A percentile compares a stretch with the other conserved stretches of the same genome.
Conservation (phyloP, 2,113 vertebrate genomes). For the Halichoerus grypus region DNA sequence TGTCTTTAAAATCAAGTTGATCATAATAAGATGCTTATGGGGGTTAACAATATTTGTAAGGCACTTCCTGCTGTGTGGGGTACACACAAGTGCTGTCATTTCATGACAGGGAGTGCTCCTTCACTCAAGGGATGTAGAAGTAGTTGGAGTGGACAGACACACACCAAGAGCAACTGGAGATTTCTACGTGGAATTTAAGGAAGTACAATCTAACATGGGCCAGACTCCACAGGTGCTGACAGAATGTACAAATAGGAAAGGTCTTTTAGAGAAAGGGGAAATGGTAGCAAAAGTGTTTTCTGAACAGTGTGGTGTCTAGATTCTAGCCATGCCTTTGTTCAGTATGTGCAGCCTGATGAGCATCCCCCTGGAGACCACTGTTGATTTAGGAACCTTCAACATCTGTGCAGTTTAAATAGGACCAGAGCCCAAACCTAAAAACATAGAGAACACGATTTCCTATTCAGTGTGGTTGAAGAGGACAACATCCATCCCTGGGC, state of each 20-base stretch:
- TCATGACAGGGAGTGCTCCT: neutral
- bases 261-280: neutral
- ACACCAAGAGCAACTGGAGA: neutral
- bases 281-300: neutral
- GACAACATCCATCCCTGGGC: neutral
- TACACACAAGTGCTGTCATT: neutral
- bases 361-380: slow-evolving; percentile 39
- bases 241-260: neutral
- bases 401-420: slow-evolving; percentile 55
- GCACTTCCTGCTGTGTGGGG: neutral
- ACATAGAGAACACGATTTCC: neutral
- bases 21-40: neutral
- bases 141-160: neutral
- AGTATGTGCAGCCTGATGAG: neutral
- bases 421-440: slow-evolving; percentile 14
- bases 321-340: slow-evolving; percentile 26
- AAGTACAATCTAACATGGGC: neutral
- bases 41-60: neutral
- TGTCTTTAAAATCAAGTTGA: neutral
- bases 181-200: neutral
- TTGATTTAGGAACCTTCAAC: slow-evolving; percentile 49
- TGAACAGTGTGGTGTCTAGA: neutral
- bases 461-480: slow-evolving; percentile 17
- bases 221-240: neutral
- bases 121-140: neutral